Conservation (phyloP, 2,113 vertebrate genomes). For the Larimichthys crocea region DNA sequence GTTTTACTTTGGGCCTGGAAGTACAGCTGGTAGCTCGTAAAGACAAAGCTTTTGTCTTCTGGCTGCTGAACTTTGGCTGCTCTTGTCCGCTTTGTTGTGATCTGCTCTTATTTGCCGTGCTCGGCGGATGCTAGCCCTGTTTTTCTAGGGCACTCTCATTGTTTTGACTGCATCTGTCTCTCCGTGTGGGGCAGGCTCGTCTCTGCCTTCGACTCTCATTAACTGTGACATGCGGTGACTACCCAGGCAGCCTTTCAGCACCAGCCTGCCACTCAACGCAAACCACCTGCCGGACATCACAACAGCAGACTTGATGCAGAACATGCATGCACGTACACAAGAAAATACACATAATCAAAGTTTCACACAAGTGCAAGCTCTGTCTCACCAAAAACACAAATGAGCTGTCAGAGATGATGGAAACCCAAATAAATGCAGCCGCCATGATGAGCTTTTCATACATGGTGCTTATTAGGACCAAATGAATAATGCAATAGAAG, state of each 20-base stretch:
- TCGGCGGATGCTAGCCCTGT: conserved; percentile 28
- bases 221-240: conserved; percentile 46
- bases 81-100: conserved; percentile 50
- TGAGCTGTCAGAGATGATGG: conserved; percentile 21
- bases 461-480: conserved; percentile 10
- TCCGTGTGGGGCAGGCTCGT: conserved; percentile 34
- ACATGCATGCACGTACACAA: background rate
- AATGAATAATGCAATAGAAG: conserved; percentile 50
- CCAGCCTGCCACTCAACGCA: conserved; percentile 50
- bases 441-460: conserved; percentile 4
- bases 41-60: conserved; percentile 20
- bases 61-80: conserved; percentile 24
- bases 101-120: conserved; percentile 42
- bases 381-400: conserved; percentile 23
- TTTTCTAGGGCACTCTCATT: conserved; percentile 29
- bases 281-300: conserved; percentile 67
- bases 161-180: conserved; percentile 56
- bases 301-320: conserved; percentile 1
- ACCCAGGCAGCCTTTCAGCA: conserved; percentile 55
- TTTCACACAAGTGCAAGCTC: background rate
- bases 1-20: background rate
- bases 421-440: conserved; percentile 19
- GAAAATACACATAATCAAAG: conserved; percentile 22
- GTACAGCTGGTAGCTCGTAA: conserved; percentile 14
- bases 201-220: conserved; percentile 57